Evolutionary conservation across 2,113 vertebrate genomes (phyloP), one percentile per base, ranked within the genome.

Genomic region (Indri indri): DNA sequence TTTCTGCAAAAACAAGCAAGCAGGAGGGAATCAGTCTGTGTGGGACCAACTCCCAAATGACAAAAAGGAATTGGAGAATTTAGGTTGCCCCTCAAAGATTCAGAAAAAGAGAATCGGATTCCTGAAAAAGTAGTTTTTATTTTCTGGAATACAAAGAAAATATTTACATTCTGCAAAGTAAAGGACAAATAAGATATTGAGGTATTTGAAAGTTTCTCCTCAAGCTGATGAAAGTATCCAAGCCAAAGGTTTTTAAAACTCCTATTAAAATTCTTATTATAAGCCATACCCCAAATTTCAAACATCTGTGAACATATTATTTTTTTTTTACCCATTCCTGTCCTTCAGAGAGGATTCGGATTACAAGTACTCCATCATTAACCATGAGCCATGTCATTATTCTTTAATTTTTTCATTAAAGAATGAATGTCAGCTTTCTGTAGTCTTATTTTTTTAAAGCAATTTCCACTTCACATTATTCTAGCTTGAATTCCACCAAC

Each of bases 21-120:
- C 94, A 0, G 98, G 98, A 0, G 98, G 99, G 0, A 99, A 99
- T 98, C 98, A 0, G 98, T 99, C n/a, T 99, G 99, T 71, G 88
- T 98, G 11, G 97, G 99, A 8, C 98, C 99, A 14, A 99, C 98
- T 0, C 99, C 99, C 0, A 93, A 96, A 50, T 99, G 99, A 99
- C 99, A 99, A 95, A 99, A 98, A 91, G 98, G 99, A 65, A 99
- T 99, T 20, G 98, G 99, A 1, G 98, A 99, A 12, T 99, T 99
- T 25, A 98, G 98, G 0, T 98, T 98, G 0, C 97, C 98, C 0
- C 63, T 98, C 2, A 98, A 96, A 86, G 98, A 90, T 32, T 97
- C 97, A 0, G 99, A 98, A 97, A 99, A 98, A 71, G 99, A 99
- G 91, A 99, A 98, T 91, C 82, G 90, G 65, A 73, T 52, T 8